A percentile compares a stretch with the other conserved stretches of the same genome.
Evolutionary conservation across 2,113 vertebrate species (phyloP).

Genomic region (Amia ocellicauda): DNA sequence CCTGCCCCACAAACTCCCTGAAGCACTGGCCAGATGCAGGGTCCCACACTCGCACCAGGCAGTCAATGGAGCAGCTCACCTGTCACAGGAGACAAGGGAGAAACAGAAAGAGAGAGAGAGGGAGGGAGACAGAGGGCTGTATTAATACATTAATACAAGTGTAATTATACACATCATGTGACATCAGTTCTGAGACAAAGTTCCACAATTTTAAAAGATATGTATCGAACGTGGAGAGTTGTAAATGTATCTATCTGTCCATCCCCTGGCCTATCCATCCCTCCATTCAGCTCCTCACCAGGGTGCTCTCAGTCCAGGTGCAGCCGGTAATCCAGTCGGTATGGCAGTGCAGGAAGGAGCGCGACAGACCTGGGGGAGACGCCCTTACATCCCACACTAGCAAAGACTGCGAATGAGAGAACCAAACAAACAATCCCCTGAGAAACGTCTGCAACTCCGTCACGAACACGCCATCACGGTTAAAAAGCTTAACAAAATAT

Average conservation of each 20-base stretch:
- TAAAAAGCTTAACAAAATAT: too few relatives aligned
- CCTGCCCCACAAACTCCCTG: slow-evolving; percentile 64
- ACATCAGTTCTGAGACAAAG: too few relatives aligned
- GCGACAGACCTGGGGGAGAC: slow-evolving; percentile 41
- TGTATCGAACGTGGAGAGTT: too few relatives aligned
- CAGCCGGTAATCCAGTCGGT: slow-evolving; percentile 83
- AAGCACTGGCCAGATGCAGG: slow-evolving; percentile 44
- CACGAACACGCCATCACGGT: background rate
- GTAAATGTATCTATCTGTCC: too few relatives aligned
- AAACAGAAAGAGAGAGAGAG: slow-evolving; percentile 6
- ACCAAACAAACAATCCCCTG: too few relatives aligned
- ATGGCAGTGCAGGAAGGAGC: slow-evolving; percentile 66
- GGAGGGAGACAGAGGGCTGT: too few relatives aligned
- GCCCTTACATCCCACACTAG: slow-evolving; percentile 69
- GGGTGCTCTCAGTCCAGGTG: slow-evolving; percentile 60
- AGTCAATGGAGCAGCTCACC: slow-evolving; percentile 74
- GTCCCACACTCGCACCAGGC: slow-evolving; percentile 72
- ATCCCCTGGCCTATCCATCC: background rate
- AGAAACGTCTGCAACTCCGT: too few relatives aligned
- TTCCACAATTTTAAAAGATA: too few relatives aligned
- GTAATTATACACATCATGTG: too few relatives aligned
- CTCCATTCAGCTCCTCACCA: slow-evolving; percentile 45
- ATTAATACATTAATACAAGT: too few relatives aligned
- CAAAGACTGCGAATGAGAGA: slow-evolving; percentile 56
- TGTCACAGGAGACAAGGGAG: slow-evolving; percentile 33